phyloP scores from a whole-genome alignment of 2,113 vertebrate genomes.

The Malaclemys terrapin region DNA sequence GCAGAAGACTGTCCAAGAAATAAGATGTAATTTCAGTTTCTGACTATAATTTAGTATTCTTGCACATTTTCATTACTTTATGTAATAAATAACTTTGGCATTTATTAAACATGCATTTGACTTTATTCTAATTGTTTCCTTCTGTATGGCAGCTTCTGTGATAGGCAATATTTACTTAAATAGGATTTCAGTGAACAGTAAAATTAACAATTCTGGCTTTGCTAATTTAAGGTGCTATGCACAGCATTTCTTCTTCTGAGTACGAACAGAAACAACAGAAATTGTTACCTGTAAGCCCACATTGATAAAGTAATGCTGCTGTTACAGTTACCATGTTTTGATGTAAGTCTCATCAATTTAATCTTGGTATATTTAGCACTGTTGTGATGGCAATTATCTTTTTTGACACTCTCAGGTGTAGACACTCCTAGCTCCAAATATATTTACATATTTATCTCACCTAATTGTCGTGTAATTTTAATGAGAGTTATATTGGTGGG shows the following conservation, averaged over 20 bases:
- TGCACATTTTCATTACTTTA: conserved; percentile 29
- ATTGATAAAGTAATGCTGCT: not conserved
- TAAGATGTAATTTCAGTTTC: conserved; percentile 25
- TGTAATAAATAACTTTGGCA: conserved; percentile 14
- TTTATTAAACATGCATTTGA: conserved; percentile 48
- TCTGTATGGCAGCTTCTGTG: not conserved
- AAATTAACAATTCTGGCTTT: conserved; percentile 33
- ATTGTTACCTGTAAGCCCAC: conserved; percentile 7
- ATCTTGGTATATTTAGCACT: conserved; percentile 9
- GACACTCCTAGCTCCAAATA: conserved; percentile 11
- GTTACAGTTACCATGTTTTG: not conserved
- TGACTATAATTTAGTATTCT: conserved; percentile 50
- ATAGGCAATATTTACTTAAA: conserved; percentile 51
- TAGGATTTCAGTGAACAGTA: conserved; percentile 26
- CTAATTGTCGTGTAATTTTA: conserved; percentile 49
- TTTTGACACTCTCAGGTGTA: conserved; percentile 17
- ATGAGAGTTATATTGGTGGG: conserved; percentile 27
- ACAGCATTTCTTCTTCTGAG: not conserved
- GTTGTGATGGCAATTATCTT: conserved; percentile 7
- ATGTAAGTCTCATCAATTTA: conserved; percentile 19
- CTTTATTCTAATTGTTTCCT: conserved; percentile 41
- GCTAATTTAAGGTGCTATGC: not conserved
- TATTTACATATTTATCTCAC: conserved; percentile 32
- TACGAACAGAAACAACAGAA: not conserved
- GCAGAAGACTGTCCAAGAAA: not conserved